Percentiles rank a stretch among this genome's conserved stretches.
These are phyloP conservation scores for Mormyrops boulengeri DNA, from an alignment of 2,797 vertebrate species.

Conservation along the genomic window DNA sequence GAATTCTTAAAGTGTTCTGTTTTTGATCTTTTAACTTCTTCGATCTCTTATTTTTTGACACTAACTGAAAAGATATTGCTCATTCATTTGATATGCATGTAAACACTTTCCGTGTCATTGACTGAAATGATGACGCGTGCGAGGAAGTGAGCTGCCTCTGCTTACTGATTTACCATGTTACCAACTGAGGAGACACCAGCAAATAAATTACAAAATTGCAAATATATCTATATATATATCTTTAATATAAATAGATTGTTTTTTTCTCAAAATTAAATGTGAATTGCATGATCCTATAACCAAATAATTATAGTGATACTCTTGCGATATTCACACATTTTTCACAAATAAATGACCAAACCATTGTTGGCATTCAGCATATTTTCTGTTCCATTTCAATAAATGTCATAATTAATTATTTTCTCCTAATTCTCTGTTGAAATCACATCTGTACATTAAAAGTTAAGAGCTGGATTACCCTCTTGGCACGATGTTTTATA, in stretches of 20 bases:
- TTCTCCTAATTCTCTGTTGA: background rate
- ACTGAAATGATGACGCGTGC: background rate
- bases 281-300: background rate
- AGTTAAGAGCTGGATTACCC: background rate
- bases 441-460: background rate
- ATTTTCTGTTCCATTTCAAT: background rate
- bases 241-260: background rate
- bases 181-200: background rate
- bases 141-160: background rate
- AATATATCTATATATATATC: background rate
- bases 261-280: background rate
- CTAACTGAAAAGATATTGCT: background rate
- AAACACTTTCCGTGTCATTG: slow-evolving; percentile 1
- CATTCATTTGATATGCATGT: background rate
- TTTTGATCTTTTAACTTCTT: background rate
- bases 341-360: background rate
- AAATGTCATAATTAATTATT: background rate
- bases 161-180: background rate
- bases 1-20: background rate
- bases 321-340: background rate
- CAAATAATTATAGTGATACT: background rate
- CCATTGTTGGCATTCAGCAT: background rate
- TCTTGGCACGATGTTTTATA: background rate
- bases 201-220: background rate
- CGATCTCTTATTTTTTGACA: background rate